phyloP scores from a whole-genome alignment of 2,113 vertebrate genomes.

The Collichthys lucidus region DNA sequence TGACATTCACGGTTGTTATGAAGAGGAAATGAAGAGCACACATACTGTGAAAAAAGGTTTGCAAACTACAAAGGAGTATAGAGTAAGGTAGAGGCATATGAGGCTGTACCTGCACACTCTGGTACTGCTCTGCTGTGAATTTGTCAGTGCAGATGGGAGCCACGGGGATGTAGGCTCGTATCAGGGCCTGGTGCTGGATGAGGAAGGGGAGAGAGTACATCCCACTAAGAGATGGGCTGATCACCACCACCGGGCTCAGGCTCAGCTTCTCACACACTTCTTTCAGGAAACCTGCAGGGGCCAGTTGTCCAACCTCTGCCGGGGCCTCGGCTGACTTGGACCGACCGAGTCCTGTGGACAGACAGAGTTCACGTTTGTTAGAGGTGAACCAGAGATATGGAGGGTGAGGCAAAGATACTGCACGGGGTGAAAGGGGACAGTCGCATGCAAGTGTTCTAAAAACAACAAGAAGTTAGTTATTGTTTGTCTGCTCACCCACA shows the following conservation, averaged over 20 bases:
- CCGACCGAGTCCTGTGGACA: constrained; percentile 87
- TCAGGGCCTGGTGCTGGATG: constrained; percentile 83
- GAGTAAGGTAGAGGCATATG: not conserved
- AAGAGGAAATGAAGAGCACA: constrained; percentile 20
- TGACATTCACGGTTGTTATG: constrained; percentile 49
- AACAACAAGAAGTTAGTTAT: not conserved
- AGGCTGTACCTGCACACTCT: constrained; percentile 86
- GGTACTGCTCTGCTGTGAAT: constrained; percentile 87
- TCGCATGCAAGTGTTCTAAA: not conserved
- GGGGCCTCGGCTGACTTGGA: constrained; percentile 88
- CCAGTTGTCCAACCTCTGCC: constrained; percentile 84
- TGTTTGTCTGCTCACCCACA: not conserved
- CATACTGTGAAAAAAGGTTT: not conserved
- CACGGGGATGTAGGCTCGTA: constrained; percentile 91
- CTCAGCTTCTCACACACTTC: constrained; percentile 86
- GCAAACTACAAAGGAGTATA: constrained; percentile 2
- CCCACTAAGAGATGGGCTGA: constrained; percentile 96
- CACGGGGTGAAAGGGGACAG: not conserved
- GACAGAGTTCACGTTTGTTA: not conserved
- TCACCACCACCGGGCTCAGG: constrained; percentile 86
- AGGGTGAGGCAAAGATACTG: not conserved
- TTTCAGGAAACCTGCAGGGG: constrained; percentile 87
- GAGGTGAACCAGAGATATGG: not conserved
- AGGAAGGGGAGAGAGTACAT: constrained; percentile 97
- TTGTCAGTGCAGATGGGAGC: constrained; percentile 98